phyloP scores from a whole-genome alignment of 2,113 vertebrate species.

The Ptychochromis oligacanthus region DNA sequence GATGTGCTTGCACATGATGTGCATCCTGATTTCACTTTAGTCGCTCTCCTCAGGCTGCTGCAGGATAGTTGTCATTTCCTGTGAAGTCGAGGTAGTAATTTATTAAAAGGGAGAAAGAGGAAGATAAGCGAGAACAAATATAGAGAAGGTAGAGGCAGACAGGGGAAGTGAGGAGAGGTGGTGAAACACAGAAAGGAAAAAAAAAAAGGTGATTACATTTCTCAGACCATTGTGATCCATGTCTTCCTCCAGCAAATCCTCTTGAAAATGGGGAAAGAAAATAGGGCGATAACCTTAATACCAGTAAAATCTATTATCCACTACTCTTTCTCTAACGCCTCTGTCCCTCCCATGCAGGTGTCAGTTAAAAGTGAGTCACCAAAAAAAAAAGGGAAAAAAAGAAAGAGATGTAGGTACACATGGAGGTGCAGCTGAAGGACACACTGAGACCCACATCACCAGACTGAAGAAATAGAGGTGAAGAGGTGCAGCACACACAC shows the following conservation, averaged over 20 bases:
- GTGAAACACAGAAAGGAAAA: neutral
- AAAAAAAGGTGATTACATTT: neutral
- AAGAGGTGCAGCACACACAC: neutral
- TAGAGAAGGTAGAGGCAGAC: neutral
- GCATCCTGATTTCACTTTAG: slow-evolving; percentile 61
- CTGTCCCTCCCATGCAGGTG: neutral
- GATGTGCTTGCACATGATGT: slow-evolving; percentile 50
- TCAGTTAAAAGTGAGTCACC: too few relatives aligned
- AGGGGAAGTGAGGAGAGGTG: neutral
- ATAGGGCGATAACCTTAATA: neutral
- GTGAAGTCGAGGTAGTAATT: slow-evolving; percentile 30
- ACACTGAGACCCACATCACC: neutral
- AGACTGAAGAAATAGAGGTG: neutral
- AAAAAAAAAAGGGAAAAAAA: too few relatives aligned
- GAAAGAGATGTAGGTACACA: neutral
- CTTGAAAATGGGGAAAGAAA: slow-evolving; percentile 15
- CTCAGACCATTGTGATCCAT: neutral
- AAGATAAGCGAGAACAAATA: neutral
- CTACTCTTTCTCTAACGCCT: accelerated
- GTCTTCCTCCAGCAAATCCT: neutral
- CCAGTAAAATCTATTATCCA: neutral
- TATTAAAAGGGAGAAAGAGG: neutral
- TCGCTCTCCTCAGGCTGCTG: slow-evolving; percentile 37
- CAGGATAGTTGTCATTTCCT: slow-evolving; percentile 53
- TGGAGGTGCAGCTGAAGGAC: slow-evolving; percentile 3